Conservation (phyloP, 2,113 vertebrate genomes). For the Climacteris rufus region DNA sequence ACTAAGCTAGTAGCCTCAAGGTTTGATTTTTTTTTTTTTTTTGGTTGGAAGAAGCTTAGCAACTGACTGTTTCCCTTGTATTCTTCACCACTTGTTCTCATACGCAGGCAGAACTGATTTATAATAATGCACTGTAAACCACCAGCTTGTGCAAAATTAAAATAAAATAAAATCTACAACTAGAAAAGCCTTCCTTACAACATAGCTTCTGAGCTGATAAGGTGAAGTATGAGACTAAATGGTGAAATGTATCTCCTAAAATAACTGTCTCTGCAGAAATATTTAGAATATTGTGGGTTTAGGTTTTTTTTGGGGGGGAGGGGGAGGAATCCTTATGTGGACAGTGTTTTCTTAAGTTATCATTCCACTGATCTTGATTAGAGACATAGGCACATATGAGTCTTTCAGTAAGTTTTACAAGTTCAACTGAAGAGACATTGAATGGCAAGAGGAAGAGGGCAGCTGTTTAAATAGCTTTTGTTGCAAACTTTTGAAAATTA, state of each 20-base stretch:
- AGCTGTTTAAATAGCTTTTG: not conserved
- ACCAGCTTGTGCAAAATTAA: not conserved
- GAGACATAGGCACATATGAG: not conserved
- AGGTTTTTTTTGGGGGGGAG: not conserved
- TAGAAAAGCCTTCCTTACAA: not conserved
- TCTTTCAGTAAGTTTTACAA: not conserved
- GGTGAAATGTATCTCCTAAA: not conserved
- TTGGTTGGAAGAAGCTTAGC: not conserved
- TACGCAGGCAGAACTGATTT: not conserved
- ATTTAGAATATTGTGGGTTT: not conserved
- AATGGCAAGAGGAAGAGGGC: not conserved
- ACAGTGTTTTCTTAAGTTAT: not conserved
- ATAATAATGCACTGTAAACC: not conserved
- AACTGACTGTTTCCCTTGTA: not conserved
- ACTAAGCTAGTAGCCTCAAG: not conserved
- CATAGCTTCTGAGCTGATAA: not conserved
- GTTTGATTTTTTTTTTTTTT: no score
- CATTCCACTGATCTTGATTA: not conserved
- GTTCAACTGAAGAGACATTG: not conserved
- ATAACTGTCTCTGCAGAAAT: not conserved
- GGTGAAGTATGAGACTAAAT: not conserved
- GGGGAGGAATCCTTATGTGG: not conserved
- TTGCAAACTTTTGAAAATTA: not conserved
- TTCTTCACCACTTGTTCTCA: not conserved
- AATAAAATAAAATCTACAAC: not conserved